Evolutionary conservation across 2,113 vertebrate species (phyloP).

Genomic region (Oreochromis niloticus): DNA sequence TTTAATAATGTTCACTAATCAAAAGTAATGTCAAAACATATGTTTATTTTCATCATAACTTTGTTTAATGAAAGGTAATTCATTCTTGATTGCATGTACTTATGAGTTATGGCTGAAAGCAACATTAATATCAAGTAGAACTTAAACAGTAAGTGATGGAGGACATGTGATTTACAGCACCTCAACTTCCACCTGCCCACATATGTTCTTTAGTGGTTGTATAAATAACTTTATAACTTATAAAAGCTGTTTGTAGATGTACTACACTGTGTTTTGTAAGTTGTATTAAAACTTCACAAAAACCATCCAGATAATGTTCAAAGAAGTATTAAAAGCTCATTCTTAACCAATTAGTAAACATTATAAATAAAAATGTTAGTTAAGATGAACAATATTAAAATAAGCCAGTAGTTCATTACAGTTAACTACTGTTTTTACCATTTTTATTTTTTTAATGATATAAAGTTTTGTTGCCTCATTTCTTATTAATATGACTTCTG

Average conservation of each 20-base stretch:
- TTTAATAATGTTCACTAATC: background rate
- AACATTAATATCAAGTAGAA: too few species aligned
- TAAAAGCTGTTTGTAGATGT: background rate
- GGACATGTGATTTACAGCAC: too few species aligned
- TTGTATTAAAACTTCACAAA: background rate
- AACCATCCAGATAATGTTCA: background rate
- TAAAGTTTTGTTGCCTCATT: background rate
- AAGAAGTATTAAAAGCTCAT: background rate
- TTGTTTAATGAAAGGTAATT: rapidly evolving
- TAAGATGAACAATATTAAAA: background rate
- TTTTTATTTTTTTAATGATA: rapidly evolving
- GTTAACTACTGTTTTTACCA: rapidly evolving
- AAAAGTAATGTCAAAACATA: background rate
- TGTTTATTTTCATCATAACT: background rate
- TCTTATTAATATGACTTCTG: background rate
- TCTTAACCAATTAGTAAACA: background rate
- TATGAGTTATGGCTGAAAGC: background rate
- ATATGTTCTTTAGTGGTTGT: too few species aligned
- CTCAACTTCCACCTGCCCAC: too few species aligned
- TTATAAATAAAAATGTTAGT: background rate
- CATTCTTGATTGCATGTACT: background rate
- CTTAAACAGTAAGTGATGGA: too few species aligned
- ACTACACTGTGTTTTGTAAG: background rate
- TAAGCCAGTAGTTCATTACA: background rate
- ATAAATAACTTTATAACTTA: background rate